These are phyloP conservation scores for Helicoverpa zea DNA, from an alignment of 1,140 invertebrate species.

Conservation along the genomic window DNA sequence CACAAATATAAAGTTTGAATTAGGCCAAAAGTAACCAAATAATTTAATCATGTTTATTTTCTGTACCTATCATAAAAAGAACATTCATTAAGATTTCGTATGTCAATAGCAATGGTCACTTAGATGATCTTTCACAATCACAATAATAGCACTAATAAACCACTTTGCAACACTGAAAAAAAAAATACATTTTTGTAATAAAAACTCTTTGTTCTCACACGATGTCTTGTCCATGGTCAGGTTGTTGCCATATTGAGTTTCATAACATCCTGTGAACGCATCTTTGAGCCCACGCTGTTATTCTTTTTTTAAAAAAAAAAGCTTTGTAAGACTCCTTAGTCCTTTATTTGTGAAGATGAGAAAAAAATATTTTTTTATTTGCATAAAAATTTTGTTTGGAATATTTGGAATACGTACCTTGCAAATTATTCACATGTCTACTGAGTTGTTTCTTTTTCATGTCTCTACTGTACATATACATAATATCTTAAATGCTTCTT, in stretches of 20 bases:
- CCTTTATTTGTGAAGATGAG: no score
- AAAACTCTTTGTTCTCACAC: background rate
- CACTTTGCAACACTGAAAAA: background rate
- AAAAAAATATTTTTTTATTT: no score
- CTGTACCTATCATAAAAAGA: background rate
- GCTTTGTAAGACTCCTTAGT: no score
- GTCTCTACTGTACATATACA: no score
- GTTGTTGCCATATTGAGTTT: constrained; percentile 16
- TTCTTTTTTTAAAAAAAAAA: background rate
- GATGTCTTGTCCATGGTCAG: constrained; percentile 15
- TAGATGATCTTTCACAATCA: background rate
- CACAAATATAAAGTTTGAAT: no score
- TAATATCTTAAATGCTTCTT: no score
- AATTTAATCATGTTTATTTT: background rate
- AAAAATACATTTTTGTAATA: background rate
- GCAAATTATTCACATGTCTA: no score
- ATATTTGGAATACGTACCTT: no score
- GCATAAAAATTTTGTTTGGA: background rate
- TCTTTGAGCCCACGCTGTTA: background rate
- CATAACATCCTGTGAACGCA: constrained; percentile 28
- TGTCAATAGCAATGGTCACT: no score
- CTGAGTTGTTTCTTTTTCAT: no score
- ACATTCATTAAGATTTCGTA: background rate
- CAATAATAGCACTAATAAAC: background rate
- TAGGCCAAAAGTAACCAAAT: no score